A percentile compares a stretch with the other conserved stretches of the same genome.
Conservation (phyloP, 2,797 vertebrate genomes). For the Rhabdophis nuchalis region DNA sequence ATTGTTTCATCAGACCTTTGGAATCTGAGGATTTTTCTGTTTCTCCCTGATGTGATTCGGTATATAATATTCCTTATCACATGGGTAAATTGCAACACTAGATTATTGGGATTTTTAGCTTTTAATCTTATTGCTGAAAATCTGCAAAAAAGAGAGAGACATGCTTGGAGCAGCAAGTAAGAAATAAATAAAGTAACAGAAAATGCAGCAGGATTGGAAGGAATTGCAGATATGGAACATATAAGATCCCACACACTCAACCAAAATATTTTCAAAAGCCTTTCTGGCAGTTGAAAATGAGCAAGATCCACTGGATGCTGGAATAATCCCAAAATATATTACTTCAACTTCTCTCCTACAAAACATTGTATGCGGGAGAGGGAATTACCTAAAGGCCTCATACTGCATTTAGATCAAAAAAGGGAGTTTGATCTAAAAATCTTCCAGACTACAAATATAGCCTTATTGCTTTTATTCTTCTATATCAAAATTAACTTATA, state of each 20-base stretch:
- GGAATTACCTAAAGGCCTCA: neutral
- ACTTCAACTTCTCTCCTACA: neutral
- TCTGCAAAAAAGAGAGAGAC: neutral
- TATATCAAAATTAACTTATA: neutral
- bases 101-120: neutral
- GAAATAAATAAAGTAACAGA: neutral
- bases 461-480: neutral
- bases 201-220: neutral
- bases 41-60: neutral
- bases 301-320: neutral
- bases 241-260: neutral
- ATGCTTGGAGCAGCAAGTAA: neutral
- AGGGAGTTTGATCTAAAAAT: neutral
- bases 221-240: neutral
- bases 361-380: neutral
- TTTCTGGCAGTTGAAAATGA: neutral
- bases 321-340: neutral
- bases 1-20: neutral
- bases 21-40: neutral
- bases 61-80: neutral
- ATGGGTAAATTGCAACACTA: neutral
- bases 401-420: neutral
- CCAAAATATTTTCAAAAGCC: neutral
- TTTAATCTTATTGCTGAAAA: neutral
- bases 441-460: neutral